Base-by-base conservation (phyloP, 1,140 invertebrate genomes). In the Babylonia areolata region DNA sequence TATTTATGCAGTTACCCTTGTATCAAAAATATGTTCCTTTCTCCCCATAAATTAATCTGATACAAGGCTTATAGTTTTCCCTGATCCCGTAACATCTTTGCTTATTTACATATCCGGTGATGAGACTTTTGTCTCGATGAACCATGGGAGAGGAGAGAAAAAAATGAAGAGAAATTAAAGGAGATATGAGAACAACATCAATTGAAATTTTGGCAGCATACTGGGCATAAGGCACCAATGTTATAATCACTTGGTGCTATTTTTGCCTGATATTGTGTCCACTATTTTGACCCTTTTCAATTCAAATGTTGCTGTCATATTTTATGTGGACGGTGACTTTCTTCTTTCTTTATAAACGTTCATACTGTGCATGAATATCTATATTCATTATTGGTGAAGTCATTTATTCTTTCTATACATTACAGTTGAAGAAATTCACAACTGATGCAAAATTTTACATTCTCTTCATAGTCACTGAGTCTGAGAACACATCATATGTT, bases 81-180 rank as follows among this genome's bases (percentile, higher is more conserved):
- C 12, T 80, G 28, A 80, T 58, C 40, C 40, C 40, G 28, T 46
- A 80, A 31, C 40, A 33, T 40, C n/a, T 54, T 80, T 80, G 42
- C 78, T 46, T 46, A 51, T 54, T 80, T 80, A 80, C 78, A 80
- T 80, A 80, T 80, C 78, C 78, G 78, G 78, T 80, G 78, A 80
- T 17, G 78, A 80, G 78, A 80, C 78, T 80, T 54, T 80, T 80
- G 78, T 80, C 78, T 80, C 78, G 3, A n/a, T 80, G 46, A 39
- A 80, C 75, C 75, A 37, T 64, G 58, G 58, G 0, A 23, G 58
- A 23, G 28, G 58, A n/a, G 58, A 23, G 17, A 23, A 64, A 37
- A 37, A 33, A 35, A 15, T 40, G 40, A 77, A 77, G 75, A 37
- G 75, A 37, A 37, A 35, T 77, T 35, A 23, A 35, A 37, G 37